phyloP scores from a whole-genome alignment of 2,113 vertebrate genomes.

The Salvator merianae region DNA sequence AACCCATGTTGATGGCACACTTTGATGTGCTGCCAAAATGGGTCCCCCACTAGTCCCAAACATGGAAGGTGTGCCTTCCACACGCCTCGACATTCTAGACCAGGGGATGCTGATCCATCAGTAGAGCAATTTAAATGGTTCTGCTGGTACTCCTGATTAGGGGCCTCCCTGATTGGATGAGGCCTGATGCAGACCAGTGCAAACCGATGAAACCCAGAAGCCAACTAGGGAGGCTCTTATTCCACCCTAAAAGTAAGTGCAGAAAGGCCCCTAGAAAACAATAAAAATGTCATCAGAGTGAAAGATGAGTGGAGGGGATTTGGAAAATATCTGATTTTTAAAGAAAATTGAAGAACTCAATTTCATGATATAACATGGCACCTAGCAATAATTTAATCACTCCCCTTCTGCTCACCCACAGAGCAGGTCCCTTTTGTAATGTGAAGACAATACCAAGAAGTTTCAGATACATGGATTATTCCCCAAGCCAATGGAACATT shows the following conservation, averaged over 20 bases:
- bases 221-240: neutral
- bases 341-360: slow-evolving; percentile 42
- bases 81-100: no score
- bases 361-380: slow-evolving; percentile 70
- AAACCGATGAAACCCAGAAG: no score
- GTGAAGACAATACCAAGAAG: slow-evolving; percentile 47
- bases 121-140: no score
- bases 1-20: no score
- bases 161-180: no score
- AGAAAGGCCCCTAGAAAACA: neutral
- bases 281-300: slow-evolving; percentile 19
- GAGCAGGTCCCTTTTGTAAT: slow-evolving; percentile 53
- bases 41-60: no score
- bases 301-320: slow-evolving; percentile 42
- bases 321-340: slow-evolving; percentile 64
- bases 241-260: neutral
- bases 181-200: no score
- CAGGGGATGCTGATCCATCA: no score
- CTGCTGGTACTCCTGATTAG: no score
- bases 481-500: slow-evolving; percentile 58
- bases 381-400: slow-evolving; percentile 64
- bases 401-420: slow-evolving; percentile 17
- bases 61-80: no score
- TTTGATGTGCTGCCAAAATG: no score
- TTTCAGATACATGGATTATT: slow-evolving; percentile 72